These are phyloP conservation scores for Cancer borealis DNA, from an alignment of 2,888 invertebrate genomes.

Conservation along the genomic window DNA sequence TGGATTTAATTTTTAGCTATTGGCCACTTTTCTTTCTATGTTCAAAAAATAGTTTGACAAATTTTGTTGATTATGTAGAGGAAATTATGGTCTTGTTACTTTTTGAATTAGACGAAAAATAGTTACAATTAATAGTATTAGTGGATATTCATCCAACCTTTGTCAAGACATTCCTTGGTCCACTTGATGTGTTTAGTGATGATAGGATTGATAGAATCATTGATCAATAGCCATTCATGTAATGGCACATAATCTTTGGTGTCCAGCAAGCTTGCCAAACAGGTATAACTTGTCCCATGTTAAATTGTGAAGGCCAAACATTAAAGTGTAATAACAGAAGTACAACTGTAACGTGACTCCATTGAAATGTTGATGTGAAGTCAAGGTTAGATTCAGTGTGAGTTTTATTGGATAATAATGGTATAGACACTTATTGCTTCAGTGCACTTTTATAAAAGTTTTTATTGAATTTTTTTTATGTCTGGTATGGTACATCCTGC, in stretches of 20 bases:
- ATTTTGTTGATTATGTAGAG: too few species aligned
- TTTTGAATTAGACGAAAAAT: too few species aligned
- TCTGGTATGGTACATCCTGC: neutral
- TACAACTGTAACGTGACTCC: neutral
- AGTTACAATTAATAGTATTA: too few species aligned
- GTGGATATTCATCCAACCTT: too few species aligned
- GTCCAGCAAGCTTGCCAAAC: neutral
- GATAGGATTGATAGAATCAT: neutral
- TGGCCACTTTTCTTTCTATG: too few species aligned
- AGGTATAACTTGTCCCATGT: neutral
- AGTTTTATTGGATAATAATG: neutral
- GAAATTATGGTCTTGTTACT: too few species aligned
- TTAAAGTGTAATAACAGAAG: neutral
- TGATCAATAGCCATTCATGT: neutral
- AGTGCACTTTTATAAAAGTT: neutral
- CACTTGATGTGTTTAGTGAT: neutral
- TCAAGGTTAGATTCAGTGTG: neutral
- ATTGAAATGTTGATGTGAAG: neutral
- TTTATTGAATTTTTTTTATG: neutral
- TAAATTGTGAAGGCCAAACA: neutral
- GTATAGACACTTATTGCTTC: neutral
- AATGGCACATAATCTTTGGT: neutral
- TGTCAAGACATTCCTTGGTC: too few species aligned
- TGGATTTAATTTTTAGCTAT: too few species aligned
- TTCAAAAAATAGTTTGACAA: too few species aligned